Base-by-base conservation (phyloP, 37 sponge, comb jelly and placozoan species). In the Eunapius fragilis region DNA sequence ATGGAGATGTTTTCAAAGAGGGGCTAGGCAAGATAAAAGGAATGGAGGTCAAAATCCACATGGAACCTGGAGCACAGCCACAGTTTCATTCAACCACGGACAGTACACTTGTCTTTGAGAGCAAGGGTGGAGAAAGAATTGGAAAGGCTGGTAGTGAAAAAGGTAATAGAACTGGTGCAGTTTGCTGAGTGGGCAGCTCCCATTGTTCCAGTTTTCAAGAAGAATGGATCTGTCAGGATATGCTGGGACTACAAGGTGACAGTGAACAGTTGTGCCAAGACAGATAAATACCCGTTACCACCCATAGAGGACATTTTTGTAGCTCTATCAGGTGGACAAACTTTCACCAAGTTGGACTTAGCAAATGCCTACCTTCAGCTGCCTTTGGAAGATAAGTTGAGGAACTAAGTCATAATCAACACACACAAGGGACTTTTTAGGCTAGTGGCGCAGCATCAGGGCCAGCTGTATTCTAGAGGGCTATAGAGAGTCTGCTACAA, bases 181-280 rank as follows among this genome's bases (percentile, higher is more conserved):
- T 79, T 72, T 75, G 78, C 75, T 22, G 87, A 91, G n/a, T 86
- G 85, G 84, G 87, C 84, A 37, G 80, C 87, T 13, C 77, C 87
- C 13, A 78, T 87, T 80, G 88, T 87, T 27, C 85, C 88, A 36
- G 88, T 91, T 25, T 14, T 76, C 28, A 91, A 87, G 34, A 37
- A 68, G 22, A 82, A 91, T 36, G 82, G 85, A 4, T 45, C 31
- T 25, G 71, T 87, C 22, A 70, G 88, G 76, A 37, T 91, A 24
- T 91, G 88, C 72, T 77, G 88, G 9, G 85, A 91, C 27, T 83
- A 80, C 77, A 87, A 87, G 68, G 28, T 83, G 27, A 91, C 92
- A 37, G 77, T 84, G 17, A 87, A 87, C 41, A 74, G 77, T 25
- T 76, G 27, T 9, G 26, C 74, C 22, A 41, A 69, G 69, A 49